Base-by-base conservation (phyloP, 2,888 invertebrate genomes). In the Tenthredo distinguenda region DNA sequence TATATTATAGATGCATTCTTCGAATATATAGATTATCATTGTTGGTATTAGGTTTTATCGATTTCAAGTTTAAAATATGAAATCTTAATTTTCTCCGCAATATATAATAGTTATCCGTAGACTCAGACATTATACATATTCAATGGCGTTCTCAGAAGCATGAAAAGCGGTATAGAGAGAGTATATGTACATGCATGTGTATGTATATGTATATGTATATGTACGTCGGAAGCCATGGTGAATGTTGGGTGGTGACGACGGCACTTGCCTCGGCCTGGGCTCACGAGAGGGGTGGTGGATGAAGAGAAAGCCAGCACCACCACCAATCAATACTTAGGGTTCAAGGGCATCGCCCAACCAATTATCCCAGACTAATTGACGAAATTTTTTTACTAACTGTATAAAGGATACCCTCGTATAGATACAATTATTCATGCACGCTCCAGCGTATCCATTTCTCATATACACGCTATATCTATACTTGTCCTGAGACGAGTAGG, bases 271-370 rank as follows among this genome's bases (percentile, higher is more conserved):
- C 72, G 72, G 68, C 68, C 68, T 68, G 68, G 31, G 47, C 47
- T 15, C 55, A 1, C 15, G 62, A 34, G 81, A 40, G 81, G 81
- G 81, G 62, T 37, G 58, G 68, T 31, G 40, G 68, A 83, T 43
- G 82, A 68, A 83, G 82, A 83, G 68, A 83, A 68, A 83, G 31
- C 62, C 81, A 62, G 62, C 81, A 50, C 62, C 77, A 77, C 81
- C 81, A 90, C 92, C 92, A 93, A 93, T 93, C 93, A 93, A 93
- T 93, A 93, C 92, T 91, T 90, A 91, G 92, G 93, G 92, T 93
- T 93, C 93, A 93, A 93, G 93, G 93, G 92, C 93, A 93, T 93
- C 92, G 93, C 91, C 92, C 92, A 92, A 92, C 91, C 93, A 93
- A 93, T 93, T 93, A 93, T 92, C 31, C 86, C 89, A 87, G 90